A percentile compares a stretch with the other conserved stretches of the same genome.
Conservation (phyloP, 2,888 invertebrate species). For the Anorthoa munda region DNA sequence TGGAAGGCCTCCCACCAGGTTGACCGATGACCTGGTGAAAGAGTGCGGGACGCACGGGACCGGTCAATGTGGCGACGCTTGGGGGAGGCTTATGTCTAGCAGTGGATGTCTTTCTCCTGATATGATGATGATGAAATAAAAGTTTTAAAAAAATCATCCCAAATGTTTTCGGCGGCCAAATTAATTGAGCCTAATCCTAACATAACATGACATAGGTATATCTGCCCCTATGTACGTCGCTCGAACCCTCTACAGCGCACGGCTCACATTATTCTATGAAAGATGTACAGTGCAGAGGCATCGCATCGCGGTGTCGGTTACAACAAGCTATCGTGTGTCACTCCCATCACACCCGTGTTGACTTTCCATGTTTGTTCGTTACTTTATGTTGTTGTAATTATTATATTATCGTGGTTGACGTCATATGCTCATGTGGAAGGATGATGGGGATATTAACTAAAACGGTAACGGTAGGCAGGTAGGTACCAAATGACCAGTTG, state of each 20-base stretch:
- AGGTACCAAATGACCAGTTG: neutral
- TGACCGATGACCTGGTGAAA: too few relatives aligned
- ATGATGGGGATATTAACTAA: neutral
- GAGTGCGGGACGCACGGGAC: too few relatives aligned
- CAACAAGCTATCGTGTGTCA: slow-evolving; percentile 82
- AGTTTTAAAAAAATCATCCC: too few relatives aligned
- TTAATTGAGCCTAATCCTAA: too few relatives aligned
- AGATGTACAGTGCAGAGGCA: slow-evolving; percentile 83
- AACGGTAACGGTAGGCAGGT: neutral
- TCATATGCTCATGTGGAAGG: slow-evolving; percentile 9
- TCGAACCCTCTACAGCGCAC: slow-evolving; percentile 42
- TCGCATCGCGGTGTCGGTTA: slow-evolving; percentile 83
- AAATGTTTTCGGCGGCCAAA: too few relatives aligned
- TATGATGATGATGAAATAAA: too few relatives aligned
- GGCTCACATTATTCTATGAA: slow-evolving; percentile 67
- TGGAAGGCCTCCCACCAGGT: too few relatives aligned
- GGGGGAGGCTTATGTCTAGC: too few relatives aligned
- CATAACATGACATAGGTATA: too few relatives aligned
- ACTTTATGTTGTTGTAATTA: slow-evolving; percentile 75
- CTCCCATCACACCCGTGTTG: slow-evolving; percentile 78
- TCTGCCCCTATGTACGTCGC: neutral
- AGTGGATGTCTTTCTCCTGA: too few relatives aligned
- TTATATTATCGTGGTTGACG: slow-evolving; percentile 63
- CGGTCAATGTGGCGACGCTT: too few relatives aligned
- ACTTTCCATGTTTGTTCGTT: slow-evolving; percentile 78